Conservation (phyloP, 2,113 vertebrate genomes). For the Cyrtonyx montezumae region DNA sequence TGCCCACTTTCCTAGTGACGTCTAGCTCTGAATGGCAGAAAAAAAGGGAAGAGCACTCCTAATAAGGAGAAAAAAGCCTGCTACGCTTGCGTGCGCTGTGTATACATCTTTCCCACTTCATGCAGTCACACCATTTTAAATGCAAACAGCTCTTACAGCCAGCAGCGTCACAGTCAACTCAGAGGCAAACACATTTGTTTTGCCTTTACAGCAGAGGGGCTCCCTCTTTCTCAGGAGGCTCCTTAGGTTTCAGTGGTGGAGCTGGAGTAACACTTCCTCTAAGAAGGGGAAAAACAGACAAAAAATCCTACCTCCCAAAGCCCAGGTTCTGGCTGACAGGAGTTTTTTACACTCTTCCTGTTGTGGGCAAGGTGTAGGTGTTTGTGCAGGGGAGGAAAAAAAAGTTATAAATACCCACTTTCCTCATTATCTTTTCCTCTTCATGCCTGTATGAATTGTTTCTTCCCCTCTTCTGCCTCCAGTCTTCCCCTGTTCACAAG, state of each 20-base stretch:
- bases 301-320: not conserved
- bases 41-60: not conserved
- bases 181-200: constrained; percentile 38
- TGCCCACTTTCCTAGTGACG: not conserved
- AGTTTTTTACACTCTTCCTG: not conserved
- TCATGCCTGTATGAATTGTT: not conserved
- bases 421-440: not conserved
- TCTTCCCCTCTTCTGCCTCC: not conserved
- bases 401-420: not conserved
- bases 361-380: not conserved
- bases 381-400: not conserved
- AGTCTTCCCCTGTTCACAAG: not conserved
- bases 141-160: not conserved
- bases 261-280: not conserved
- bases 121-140: not conserved
- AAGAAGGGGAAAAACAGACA: not conserved
- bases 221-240: constrained; percentile 3
- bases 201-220: constrained; percentile 13
- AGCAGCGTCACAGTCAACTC: not conserved
- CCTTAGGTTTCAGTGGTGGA: not conserved
- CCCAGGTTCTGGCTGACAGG: not conserved
- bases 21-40: accelerated
- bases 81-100: not conserved
- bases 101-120: not conserved
- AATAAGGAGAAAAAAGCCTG: not conserved